Evolutionary conservation across 2,113 vertebrate genomes (phyloP).

Genomic region (Mola mola): DNA sequence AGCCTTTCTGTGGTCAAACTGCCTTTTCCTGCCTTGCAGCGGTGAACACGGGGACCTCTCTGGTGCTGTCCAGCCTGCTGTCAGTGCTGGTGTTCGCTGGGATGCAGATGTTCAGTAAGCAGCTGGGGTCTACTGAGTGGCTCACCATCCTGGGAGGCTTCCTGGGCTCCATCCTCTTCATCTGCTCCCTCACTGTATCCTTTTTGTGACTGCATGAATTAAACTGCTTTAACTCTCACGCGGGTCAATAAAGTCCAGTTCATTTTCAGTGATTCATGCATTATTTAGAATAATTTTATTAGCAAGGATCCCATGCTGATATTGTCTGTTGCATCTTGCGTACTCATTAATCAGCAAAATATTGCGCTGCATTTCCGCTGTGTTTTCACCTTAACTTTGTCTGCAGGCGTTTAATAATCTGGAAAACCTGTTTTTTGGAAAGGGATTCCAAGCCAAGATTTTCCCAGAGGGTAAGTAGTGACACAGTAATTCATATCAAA

Average conservation of each 20-base stretch:
- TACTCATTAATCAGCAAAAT: not conserved
- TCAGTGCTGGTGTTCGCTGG: conserved; percentile 94
- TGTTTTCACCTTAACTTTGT: conserved; percentile 74
- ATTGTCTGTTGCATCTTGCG: not conserved
- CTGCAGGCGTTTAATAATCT: conserved; percentile 95
- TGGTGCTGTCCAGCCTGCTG: conserved; percentile 91
- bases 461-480: conserved; percentile 93
- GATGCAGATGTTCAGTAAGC: conserved; percentile 98
- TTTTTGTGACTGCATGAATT: conserved; percentile 23
- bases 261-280: too few species aligned
- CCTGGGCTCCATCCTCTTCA: conserved; percentile 90
- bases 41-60: conserved; percentile 90
- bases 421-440: conserved; percentile 95
- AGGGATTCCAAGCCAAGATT: conserved; percentile 97
- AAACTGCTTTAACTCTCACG: not conserved
- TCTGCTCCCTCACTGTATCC: conserved; percentile 98
- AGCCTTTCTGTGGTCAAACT: too few species aligned
- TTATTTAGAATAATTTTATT: not conserved
- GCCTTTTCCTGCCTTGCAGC: conserved; percentile 70
- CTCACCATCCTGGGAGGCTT: conserved; percentile 95
- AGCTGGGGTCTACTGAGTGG: conserved; percentile 93
- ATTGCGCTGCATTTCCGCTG: too few species aligned
- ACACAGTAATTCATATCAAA: not conserved
- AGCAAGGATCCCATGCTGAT: not conserved
- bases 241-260: too few species aligned